phyloP scores from a whole-genome alignment of 2,888 invertebrate genomes.

The Eurois occulta region DNA sequence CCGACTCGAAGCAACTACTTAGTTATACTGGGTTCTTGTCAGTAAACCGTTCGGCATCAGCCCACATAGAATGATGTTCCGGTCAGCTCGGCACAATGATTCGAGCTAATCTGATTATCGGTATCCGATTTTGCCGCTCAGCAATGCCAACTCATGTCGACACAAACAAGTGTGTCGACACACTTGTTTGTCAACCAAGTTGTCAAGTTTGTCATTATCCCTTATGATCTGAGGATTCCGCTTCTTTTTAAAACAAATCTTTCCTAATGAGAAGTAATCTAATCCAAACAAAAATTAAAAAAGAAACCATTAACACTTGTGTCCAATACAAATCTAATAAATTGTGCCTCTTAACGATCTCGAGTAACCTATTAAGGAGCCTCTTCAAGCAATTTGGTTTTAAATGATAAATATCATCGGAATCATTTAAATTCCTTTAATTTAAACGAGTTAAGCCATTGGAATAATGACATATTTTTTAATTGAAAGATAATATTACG shows the following conservation, averaged over 20 bases:
- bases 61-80: neutral
- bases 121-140: neutral
- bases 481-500: constrained; percentile 34
- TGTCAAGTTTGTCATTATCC: too few species aligned
- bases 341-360: constrained; percentile 50
- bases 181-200: too few species aligned
- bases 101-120: neutral
- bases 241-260: constrained; percentile 32
- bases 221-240: too few species aligned
- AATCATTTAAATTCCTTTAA: constrained; percentile 46
- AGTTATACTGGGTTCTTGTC: neutral
- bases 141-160: neutral
- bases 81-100: neutral
- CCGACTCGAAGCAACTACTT: neutral
- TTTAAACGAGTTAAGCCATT: constrained; percentile 52
- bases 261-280: constrained; percentile 41
- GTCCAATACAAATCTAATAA: constrained; percentile 54
- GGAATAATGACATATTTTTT: constrained; percentile 42
- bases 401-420: constrained; percentile 40
- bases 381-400: constrained; percentile 31
- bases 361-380: constrained; percentile 54
- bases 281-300: constrained; percentile 57
- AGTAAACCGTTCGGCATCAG: neutral
- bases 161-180: too few species aligned
- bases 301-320: constrained; percentile 55